Evolutionary conservation across 1,140 invertebrate genomes (phyloP).

Genomic region (Eumeta japonica): DNA sequence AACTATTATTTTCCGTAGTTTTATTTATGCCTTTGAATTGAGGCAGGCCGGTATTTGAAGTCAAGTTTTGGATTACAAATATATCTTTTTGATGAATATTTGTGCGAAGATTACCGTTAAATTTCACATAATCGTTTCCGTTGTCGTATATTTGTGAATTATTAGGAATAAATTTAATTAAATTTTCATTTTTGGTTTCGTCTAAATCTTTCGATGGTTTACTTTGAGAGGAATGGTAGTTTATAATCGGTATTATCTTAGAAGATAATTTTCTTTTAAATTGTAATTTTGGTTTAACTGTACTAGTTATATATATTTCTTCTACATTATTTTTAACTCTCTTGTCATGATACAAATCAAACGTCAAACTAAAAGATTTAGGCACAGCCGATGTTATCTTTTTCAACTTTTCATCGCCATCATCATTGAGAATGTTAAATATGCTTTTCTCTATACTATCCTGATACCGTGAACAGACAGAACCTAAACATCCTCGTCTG

Average conservation of each 20-base stretch:
- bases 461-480: background rate
- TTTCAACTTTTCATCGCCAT: background rate
- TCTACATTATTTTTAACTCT: constrained; percentile 10
- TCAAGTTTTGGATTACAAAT: background rate
- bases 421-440: background rate
- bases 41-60: too few species aligned
- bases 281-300: constrained; percentile 25
- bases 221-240: background rate
- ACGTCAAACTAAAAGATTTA: constrained; percentile 29
- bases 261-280: constrained; percentile 30
- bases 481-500: constrained; percentile 19
- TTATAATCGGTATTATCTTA: background rate
- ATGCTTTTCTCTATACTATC: background rate
- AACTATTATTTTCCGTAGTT: background rate
- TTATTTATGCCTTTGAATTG: too few species aligned
- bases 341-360: constrained; percentile 26
- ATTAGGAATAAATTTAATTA: background rate
- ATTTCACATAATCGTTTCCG: background rate
- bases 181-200: background rate
- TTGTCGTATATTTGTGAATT: background rate
- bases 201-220: background rate
- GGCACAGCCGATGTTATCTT: constrained; percentile 3
- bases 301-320: constrained; percentile 38
- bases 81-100: background rate
- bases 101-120: background rate